These are phyloP conservation scores for Rhinolophus ferrumequinum DNA, from an alignment of 2,113 vertebrate genomes.

Conservation along the genomic window DNA sequence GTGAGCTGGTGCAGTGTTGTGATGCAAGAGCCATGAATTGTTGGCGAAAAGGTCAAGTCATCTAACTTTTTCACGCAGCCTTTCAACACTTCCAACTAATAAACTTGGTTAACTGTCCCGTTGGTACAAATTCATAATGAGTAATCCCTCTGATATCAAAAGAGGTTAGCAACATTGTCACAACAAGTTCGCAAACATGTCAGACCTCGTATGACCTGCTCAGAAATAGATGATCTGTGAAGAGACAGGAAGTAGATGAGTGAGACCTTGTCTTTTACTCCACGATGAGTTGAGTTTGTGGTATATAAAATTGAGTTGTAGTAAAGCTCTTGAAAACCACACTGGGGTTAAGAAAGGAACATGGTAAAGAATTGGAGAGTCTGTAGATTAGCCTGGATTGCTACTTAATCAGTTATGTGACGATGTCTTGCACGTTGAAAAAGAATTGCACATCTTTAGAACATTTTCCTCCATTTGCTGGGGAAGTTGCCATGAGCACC, in stretches of 20 bases:
- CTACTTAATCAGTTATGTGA: too few relatives aligned
- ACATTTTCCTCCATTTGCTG: rapidly evolving
- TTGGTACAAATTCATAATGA: too few relatives aligned
- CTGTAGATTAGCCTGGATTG: rapidly evolving
- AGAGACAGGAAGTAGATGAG: background rate
- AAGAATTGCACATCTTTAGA: rapidly evolving
- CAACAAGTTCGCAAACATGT: too few relatives aligned
- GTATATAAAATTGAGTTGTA: background rate
- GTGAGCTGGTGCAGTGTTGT: too few relatives aligned
- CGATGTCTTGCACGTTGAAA: background rate
- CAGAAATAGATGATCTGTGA: rapidly evolving
- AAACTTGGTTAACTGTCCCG: too few relatives aligned
- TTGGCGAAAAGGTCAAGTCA: too few relatives aligned
- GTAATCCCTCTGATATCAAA: too few relatives aligned
- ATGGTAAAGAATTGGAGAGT: background rate
- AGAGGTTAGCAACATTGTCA: too few relatives aligned
- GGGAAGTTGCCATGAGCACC: rapidly evolving
- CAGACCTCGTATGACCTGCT: rapidly evolving
- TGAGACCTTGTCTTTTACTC: rapidly evolving
- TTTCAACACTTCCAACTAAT: too few relatives aligned
- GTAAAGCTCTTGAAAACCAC: background rate
- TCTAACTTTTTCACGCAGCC: too few relatives aligned
- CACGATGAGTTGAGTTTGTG: background rate
- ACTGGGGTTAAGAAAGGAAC: too few relatives aligned
- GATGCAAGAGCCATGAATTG: too few relatives aligned